phyloP scores from a whole-genome alignment of 2,797 vertebrate species.

The Sebastes trivittatus region DNA sequence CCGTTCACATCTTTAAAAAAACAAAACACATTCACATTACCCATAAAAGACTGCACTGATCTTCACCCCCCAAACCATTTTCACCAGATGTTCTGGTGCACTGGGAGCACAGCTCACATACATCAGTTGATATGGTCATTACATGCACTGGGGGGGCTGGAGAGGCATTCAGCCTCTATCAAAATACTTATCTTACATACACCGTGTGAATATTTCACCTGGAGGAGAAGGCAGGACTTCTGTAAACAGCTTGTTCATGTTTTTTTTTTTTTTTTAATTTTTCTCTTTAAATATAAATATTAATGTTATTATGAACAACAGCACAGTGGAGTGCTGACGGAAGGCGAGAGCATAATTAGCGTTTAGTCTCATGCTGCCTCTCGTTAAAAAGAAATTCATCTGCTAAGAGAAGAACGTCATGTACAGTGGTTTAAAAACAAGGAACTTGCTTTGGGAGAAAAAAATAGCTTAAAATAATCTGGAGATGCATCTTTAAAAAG shows the following conservation, averaged over 20 bases:
- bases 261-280: background rate
- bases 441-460: conserved; percentile 28
- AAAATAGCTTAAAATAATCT: conserved; percentile 26
- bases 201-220: conserved; percentile 62
- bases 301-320: conserved; percentile 30
- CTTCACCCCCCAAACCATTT: conserved; percentile 13
- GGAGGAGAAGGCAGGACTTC: conserved; percentile 73
- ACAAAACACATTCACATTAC: conserved; percentile 60
- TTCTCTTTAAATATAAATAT: conserved; percentile 66
- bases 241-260: conserved; percentile 73
- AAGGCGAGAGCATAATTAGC: conserved; percentile 37
- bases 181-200: conserved; percentile 62
- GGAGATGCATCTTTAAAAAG: conserved; percentile 6
- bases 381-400: conserved; percentile 8
- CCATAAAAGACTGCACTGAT: conserved; percentile 30
- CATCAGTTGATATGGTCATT: conserved; percentile 39
- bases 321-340: conserved; percentile 48
- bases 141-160: conserved; percentile 28
- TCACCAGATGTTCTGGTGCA: conserved; percentile 19
- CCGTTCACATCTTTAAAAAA: conserved; percentile 37
- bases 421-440: conserved; percentile 47
- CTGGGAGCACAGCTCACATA: conserved; percentile 69
- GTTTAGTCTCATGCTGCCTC: conserved; percentile 29
- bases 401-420: conserved; percentile 11
- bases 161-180: conserved; percentile 23